Conservation (phyloP, 1,140 invertebrate species). For the Drosophila micromelanica region DNA sequence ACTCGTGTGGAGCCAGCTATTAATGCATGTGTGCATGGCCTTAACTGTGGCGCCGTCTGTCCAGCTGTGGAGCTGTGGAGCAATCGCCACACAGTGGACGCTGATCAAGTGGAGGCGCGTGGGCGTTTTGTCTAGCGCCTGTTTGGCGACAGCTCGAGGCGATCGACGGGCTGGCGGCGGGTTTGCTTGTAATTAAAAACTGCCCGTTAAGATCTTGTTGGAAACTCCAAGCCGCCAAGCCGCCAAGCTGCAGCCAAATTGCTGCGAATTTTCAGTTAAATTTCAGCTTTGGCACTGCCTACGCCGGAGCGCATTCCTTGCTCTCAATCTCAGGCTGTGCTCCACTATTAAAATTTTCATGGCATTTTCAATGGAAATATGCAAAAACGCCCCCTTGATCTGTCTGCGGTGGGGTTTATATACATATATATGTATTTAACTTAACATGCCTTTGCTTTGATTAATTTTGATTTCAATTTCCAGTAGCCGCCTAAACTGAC, state of each 20-base stretch:
- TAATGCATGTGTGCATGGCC: constrained; percentile 46
- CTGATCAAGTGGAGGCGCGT: constrained; percentile 67
- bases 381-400: constrained; percentile 59
- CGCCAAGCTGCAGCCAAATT: too few relatives aligned
- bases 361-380: constrained; percentile 49
- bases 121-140: constrained; percentile 74
- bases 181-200: constrained; percentile 71
- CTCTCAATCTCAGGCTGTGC: constrained; percentile 27
- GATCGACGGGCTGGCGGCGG: constrained; percentile 31
- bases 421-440: constrained; percentile 4
- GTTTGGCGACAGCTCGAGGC: constrained; percentile 56
- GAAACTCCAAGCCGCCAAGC: constrained; percentile 16
- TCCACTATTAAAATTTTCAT: constrained; percentile 25
- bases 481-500: constrained; percentile 62
- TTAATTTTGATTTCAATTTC: constrained; percentile 80
- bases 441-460: constrained; percentile 55
- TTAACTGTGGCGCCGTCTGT: constrained; percentile 42
- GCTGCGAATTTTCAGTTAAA: constrained; percentile 20
- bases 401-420: neutral
- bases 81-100: constrained; percentile 11
- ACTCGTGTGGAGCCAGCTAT: constrained; percentile 49
- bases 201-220: constrained; percentile 56
- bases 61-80: constrained; percentile 19
- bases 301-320: constrained; percentile 66
- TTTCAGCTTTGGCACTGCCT: constrained; percentile 54